Percentiles rank a stretch among this genome's conserved stretches.
Evolutionary conservation across 2,113 vertebrate species (phyloP).

Genomic region (Lasiurus borealis): DNA sequence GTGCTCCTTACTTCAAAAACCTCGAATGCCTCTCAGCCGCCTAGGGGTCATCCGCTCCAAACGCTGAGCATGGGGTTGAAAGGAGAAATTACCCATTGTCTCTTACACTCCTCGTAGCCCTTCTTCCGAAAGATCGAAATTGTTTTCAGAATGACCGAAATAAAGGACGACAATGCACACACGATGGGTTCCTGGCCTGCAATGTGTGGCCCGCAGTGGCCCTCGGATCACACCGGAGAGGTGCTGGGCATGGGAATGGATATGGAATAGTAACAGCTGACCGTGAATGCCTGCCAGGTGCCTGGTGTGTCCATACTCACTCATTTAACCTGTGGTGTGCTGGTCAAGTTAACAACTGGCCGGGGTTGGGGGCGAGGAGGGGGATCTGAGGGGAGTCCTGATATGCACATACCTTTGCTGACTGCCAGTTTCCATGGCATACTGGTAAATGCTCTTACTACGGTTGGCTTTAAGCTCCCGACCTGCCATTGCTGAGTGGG

Average conservation of each 20-base stretch:
- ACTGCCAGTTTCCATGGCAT: not conserved
- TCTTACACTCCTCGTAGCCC: not conserved
- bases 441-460: too few relatives aligned
- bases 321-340: not conserved
- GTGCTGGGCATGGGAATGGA: not conserved
- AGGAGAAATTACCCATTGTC: not conserved
- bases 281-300: not conserved
- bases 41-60: not conserved
- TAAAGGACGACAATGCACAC: not conserved
- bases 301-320: not conserved
- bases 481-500: not conserved
- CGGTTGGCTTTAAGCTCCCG: not conserved
- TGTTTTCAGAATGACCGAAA: slow-evolving; percentile 6
- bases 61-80: not conserved
- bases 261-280: too few relatives aligned
- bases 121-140: not conserved
- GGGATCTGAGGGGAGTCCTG: not conserved
- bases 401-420: not conserved
- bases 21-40: not conserved
- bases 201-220: not conserved
- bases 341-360: not conserved
- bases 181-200: not conserved
- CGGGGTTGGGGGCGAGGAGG: too few relatives aligned
- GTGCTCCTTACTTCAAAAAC: not conserved
- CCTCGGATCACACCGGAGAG: not conserved